phyloP scores from a whole-genome alignment of 2,113 vertebrate genomes.

The Stegostoma tigrinum region DNA sequence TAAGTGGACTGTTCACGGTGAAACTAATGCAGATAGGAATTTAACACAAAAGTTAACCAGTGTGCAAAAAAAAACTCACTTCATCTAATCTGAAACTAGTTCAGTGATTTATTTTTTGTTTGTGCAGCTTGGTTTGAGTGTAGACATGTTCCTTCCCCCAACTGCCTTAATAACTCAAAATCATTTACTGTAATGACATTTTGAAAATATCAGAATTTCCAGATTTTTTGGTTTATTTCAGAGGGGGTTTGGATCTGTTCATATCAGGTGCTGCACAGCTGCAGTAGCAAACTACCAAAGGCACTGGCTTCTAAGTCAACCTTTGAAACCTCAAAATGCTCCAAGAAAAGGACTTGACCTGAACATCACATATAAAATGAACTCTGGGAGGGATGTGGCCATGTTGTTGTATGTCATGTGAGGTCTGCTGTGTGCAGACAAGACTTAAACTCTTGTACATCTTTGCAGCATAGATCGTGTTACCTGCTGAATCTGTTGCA shows the following conservation, averaged over 20 bases:
- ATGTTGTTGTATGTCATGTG: too few species aligned
- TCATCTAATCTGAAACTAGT: not conserved
- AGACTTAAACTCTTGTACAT: too few species aligned
- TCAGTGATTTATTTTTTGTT: not conserved
- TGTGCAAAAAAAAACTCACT: not conserved
- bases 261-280: too few species aligned
- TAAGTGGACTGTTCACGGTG: not conserved
- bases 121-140: not conserved
- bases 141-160: not conserved
- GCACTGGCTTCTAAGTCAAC: too few species aligned
- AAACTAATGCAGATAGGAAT: not conserved
- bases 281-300: not conserved
- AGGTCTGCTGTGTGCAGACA: too few species aligned
- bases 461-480: too few species aligned
- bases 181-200: not conserved
- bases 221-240: not conserved
- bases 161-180: not conserved
- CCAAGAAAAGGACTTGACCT: too few species aligned
- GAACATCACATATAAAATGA: too few species aligned
- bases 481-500: too few species aligned
- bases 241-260: not conserved
- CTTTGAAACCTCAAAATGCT: too few species aligned
- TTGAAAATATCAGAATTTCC: not conserved
- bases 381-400: too few species aligned
- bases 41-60: not conserved